Evolutionary conservation across 1,140 invertebrate genomes (phyloP).

Genomic region (Drosophila albomicans): DNA sequence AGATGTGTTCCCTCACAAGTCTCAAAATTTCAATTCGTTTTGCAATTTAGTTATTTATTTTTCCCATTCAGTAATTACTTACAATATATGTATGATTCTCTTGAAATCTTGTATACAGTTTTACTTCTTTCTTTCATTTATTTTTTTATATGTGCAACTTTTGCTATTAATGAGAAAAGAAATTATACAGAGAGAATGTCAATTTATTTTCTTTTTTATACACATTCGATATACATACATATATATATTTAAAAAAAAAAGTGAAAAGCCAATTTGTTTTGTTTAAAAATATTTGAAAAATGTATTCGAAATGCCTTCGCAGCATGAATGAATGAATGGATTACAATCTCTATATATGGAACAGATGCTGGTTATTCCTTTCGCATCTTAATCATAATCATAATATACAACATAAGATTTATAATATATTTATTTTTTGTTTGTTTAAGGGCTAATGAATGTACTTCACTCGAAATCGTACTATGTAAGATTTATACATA

Average conservation of each 20-base stretch:
- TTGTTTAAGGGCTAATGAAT: constrained; percentile 73
- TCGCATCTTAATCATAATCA: constrained; percentile 47
- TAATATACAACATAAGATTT: constrained; percentile 53
- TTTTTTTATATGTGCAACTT: constrained; percentile 46
- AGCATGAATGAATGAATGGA: constrained; percentile 42
- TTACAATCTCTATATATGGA: constrained; percentile 53
- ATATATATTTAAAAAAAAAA: constrained; percentile 33
- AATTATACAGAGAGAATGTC: constrained; percentile 45
- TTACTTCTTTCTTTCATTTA: background rate
- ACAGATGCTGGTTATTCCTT: constrained; percentile 52
- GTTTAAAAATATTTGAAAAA: constrained; percentile 59
- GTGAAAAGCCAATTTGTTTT: constrained; percentile 37
- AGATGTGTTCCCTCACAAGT: constrained; percentile 58
- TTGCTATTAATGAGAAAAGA: constrained; percentile 41
- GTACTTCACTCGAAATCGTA: constrained; percentile 77
- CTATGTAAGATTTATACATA: constrained; percentile 73
- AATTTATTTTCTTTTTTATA: constrained; percentile 31
- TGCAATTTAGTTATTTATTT: constrained; percentile 64
- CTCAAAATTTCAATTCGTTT: constrained; percentile 17
- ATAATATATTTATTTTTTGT: constrained; percentile 35
- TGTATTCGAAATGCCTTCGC: constrained; percentile 74
- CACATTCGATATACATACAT: constrained; percentile 11
- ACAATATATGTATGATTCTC: constrained; percentile 61
- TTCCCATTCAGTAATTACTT: constrained; percentile 72
- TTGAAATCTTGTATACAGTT: constrained; percentile 54